Evolutionary conservation across 2,797 vertebrate species (phyloP), one percentile per base, ranked within the genome.

Genomic region (Percopsis omiscomaycus): DNA sequence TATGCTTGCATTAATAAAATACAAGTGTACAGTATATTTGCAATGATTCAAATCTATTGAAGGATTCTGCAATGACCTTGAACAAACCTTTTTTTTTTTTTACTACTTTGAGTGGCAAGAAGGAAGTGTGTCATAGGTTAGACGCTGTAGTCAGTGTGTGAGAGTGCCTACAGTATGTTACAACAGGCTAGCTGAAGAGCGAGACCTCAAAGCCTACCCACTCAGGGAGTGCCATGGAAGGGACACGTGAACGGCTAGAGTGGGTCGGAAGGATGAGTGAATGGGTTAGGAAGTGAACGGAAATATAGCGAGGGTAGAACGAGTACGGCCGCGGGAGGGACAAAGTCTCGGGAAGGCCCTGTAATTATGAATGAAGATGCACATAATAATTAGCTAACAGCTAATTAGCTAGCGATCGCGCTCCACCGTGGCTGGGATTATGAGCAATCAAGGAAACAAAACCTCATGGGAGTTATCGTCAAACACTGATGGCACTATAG

Each of bases 221-320:
- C 88, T 72, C 48, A 29, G 89, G 88, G 90, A 91, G 84, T 71
- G 55, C 70, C 80, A 86, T 15, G 10, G 65, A 84, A 60, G 69
- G 86, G 84, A 68, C 87, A 83, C 12, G 60, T 70, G 50, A 1
- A 28, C 74, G 54, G 55, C 13, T 73, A 58, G 59, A 55, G 48
- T 13, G 16, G 44, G 47, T 22, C 13, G 54, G 67, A 60, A 49
- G 66, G 75, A 77, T 74, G 75, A 66, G 57, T 51, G 51, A 50
- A 66, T 56, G 58, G 69, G 65, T 64, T 48, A 57, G 27, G 67
- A 56, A 10, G 51, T 52, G 30, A 42, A 10, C 37, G 37, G 37
- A 42, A 10, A 9, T 2, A 42, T 2, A 42, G 37, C 37, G 37
- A 44, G 50, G 15, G 14, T 32, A 51, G 49, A 48, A 54, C 10